A percentile compares a stretch with the other conserved stretches of the same genome.
Conservation (phyloP, 2,888 invertebrate species). For the Nymphalis c-album region DNA sequence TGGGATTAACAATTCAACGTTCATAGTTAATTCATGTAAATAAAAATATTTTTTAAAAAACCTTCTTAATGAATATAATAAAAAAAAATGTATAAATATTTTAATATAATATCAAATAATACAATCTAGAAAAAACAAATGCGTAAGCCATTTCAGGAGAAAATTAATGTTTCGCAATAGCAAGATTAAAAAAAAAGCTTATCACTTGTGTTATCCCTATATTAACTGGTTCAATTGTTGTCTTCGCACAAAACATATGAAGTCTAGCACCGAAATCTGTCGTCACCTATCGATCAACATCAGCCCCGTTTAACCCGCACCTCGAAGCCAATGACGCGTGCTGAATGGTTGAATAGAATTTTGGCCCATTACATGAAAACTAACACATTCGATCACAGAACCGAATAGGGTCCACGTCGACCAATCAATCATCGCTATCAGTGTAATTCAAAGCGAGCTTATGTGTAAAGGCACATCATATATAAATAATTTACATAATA, state of each 20-base stretch:
- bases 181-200: neutral
- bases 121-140: neutral
- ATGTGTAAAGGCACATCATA: constrained; percentile 52
- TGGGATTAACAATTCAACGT: too few relatives aligned
- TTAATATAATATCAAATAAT: neutral
- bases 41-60: too few relatives aligned
- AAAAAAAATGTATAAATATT: too few relatives aligned
- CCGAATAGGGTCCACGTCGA: constrained; percentile 38
- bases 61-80: too few relatives aligned
- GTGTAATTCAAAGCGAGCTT: constrained; percentile 58
- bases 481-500: constrained; percentile 41
- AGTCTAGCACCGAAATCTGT: constrained; percentile 17
- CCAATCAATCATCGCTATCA: constrained; percentile 69
- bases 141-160: neutral
- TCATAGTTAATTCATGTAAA: too few relatives aligned
- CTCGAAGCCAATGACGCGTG: constrained; percentile 36
- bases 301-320: constrained; percentile 35
- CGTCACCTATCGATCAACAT: constrained; percentile 31
- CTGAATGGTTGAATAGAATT: constrained; percentile 40
- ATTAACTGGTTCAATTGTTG: neutral
- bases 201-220: neutral
- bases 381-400: constrained; percentile 30
- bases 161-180: neutral
- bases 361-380: constrained; percentile 45
- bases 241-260: neutral